phyloP scores from a whole-genome alignment of 2,888 invertebrate species.

The Anoncus sp. region DNA sequence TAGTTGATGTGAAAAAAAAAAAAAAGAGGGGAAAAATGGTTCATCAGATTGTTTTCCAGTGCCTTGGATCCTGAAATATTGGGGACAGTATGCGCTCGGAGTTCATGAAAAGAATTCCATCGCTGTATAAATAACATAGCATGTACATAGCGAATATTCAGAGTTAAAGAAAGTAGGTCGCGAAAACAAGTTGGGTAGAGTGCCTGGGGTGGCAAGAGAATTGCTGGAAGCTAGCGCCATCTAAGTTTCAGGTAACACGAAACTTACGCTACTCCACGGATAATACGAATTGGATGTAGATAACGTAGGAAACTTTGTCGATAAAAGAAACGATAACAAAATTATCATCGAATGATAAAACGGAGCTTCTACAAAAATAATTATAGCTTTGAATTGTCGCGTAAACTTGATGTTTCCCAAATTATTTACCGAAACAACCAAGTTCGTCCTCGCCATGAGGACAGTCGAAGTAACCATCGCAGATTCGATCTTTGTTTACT shows the following conservation, averaged over 20 bases:
- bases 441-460: conserved; percentile 92
- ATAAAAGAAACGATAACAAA: neutral
- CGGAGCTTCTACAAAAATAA: neutral
- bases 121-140: neutral
- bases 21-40: conserved; percentile 10
- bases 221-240: conserved; percentile 35
- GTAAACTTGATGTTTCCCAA: neutral
- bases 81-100: neutral
- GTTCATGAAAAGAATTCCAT: conserved; percentile 12
- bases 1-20: conserved; percentile 29
- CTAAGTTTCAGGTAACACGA: conserved; percentile 17
- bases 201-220: neutral
- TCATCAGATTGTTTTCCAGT: conserved; percentile 4
- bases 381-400: neutral
- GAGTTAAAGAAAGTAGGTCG: conserved; percentile 41
- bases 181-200: conserved; percentile 21
- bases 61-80: conserved; percentile 13
- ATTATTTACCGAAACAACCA: conserved; percentile 88
- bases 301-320: conserved; percentile 11
- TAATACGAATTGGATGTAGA: conserved; percentile 5
- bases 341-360: conserved; percentile 8
- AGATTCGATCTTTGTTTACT: conserved; percentile 87
- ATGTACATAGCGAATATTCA: neutral
- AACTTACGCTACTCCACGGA: conserved; percentile 6
- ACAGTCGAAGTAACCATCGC: conserved; percentile 94